Evolutionary conservation across 1,140 invertebrate species (phyloP).

Genomic region (Heliconius eleuchia): DNA sequence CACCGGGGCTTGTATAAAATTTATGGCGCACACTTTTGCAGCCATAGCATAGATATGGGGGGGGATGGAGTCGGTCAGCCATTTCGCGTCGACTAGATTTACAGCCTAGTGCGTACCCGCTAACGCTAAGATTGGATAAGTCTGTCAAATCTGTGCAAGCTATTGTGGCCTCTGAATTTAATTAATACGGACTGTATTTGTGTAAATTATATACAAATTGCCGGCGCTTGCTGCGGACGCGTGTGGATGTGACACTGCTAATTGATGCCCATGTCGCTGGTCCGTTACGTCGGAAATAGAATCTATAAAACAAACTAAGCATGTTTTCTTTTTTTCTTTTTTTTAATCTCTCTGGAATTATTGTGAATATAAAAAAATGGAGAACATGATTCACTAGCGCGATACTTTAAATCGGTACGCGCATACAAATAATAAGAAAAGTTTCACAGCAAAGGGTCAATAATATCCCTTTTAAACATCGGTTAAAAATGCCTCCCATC

Average conservation of each 20-base stretch:
- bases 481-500: constrained; percentile 63
- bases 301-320: constrained; percentile 19
- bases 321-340: constrained; percentile 3
- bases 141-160: constrained; percentile 50
- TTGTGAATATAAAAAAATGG: neutral
- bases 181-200: constrained; percentile 48
- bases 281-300: constrained; percentile 28
- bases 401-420: neutral
- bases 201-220: constrained; percentile 44
- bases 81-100: constrained; percentile 80
- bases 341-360: neutral
- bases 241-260: constrained; percentile 39
- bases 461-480: constrained; percentile 51
- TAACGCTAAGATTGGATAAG: constrained; percentile 68
- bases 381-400: neutral
- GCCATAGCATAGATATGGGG: constrained; percentile 66
- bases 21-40: constrained; percentile 81
- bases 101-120: constrained; percentile 75
- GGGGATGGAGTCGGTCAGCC: constrained; percentile 72
- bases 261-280: constrained; percentile 38
- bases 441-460: constrained; percentile 32
- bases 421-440: constrained; percentile 29
- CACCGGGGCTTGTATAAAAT: constrained; percentile 76
- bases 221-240: constrained; percentile 26
- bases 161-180: constrained; percentile 48